Conservation (phyloP, 2,113 vertebrate genomes). For the Burhinus oedicnemus region DNA sequence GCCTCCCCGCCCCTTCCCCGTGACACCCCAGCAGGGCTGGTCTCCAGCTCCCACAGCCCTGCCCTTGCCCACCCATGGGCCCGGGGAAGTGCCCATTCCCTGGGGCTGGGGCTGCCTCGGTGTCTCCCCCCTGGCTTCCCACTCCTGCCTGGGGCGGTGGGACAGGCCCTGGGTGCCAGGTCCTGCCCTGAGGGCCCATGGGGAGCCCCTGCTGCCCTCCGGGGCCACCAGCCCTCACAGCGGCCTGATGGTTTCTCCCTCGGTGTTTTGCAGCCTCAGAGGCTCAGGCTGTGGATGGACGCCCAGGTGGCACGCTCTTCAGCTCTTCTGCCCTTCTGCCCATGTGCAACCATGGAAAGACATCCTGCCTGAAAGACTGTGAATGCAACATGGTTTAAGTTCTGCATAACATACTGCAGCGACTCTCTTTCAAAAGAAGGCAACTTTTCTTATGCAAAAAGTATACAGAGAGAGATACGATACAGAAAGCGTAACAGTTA, state of each 20-base stretch:
- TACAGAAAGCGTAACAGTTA: background rate
- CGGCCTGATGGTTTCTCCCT: background rate
- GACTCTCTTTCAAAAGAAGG: background rate
- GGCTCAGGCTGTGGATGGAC: rapidly evolving
- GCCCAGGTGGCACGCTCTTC: rapidly evolving
- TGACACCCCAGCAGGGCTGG: rapidly evolving
- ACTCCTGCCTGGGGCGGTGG: background rate
- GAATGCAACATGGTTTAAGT: background rate
- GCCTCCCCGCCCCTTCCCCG: too few species aligned
- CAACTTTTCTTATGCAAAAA: background rate
- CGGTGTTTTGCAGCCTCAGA: background rate
- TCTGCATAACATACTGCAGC: background rate
- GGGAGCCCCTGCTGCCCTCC: rapidly evolving
- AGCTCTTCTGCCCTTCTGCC: background rate
- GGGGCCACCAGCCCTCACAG: rapidly evolving
- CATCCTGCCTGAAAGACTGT: rapidly evolving
- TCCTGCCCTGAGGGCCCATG: background rate
- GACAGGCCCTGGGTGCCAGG: background rate
- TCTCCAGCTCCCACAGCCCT: background rate
- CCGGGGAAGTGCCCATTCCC: background rate
- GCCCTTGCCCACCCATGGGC: rapidly evolving
- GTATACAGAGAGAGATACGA: background rate
- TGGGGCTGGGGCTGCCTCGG: rapidly evolving
- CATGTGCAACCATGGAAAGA: background rate
- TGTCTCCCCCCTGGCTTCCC: rapidly evolving